Conservation (phyloP, 2,113 vertebrate species). For the Hyperopisus bebe region DNA sequence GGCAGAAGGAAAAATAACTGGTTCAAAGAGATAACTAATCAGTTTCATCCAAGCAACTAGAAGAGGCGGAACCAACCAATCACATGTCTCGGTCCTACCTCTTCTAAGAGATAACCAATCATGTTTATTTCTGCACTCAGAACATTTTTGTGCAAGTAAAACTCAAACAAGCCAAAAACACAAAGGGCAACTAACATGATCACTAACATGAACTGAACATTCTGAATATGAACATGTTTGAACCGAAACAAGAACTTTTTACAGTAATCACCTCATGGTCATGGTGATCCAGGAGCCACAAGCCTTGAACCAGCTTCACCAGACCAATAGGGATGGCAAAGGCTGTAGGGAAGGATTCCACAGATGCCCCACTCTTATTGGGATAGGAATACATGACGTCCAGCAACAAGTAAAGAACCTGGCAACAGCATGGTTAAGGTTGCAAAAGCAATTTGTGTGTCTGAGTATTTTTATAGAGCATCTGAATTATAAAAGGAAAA, state of each 20-base stretch:
- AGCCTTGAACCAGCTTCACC: conserved; percentile 82
- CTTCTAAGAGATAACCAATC: too few species aligned
- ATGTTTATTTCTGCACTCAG: not conserved
- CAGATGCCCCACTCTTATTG: conserved; percentile 68
- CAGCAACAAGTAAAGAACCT: conserved; percentile 90
- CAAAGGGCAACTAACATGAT: not conserved
- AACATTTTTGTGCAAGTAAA: not conserved
- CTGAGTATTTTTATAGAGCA: not conserved
- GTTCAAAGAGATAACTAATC: too few species aligned
- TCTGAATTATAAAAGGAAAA: not conserved
- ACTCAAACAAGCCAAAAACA: not conserved
- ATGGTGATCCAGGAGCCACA: conserved; percentile 90
- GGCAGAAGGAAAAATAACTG: too few species aligned
- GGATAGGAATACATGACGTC: conserved; percentile 85
- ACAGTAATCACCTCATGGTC: conserved; percentile 72
- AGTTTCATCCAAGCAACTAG: too few species aligned
- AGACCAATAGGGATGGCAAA: conserved; percentile 84
- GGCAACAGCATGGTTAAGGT: conserved; percentile 64
- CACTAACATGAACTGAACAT: not conserved
- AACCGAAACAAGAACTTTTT: not conserved
- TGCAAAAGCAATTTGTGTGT: not conserved
- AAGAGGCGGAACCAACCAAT: too few species aligned
- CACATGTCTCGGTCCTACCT: too few species aligned
- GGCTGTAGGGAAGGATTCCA: conserved; percentile 80
- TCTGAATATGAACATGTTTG: too few species aligned